Percentiles rank a stretch among this genome's conserved stretches.
Evolutionary conservation across 1,140 invertebrate species (phyloP).

Genomic region (Euwallacea fornicatus): DNA sequence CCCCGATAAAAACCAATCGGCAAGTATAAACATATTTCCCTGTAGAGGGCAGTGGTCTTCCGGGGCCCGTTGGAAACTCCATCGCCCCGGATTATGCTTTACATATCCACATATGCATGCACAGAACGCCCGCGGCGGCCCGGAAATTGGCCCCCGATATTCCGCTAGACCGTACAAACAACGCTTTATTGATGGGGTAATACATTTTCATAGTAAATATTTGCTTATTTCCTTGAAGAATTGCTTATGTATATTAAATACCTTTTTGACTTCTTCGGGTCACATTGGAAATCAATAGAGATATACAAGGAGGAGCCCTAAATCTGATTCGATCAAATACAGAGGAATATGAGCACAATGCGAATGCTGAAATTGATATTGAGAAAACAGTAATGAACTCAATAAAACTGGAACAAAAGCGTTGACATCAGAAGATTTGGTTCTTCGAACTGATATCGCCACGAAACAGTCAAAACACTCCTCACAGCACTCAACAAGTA

Average conservation of each 20-base stretch:
- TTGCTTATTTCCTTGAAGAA: constrained; percentile 21
- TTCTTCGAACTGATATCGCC: too few species aligned
- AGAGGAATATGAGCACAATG: too few species aligned
- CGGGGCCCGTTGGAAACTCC: constrained; percentile 20
- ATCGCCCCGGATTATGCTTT: constrained; percentile 23
- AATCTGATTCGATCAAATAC: too few species aligned
- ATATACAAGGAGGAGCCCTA: too few species aligned
- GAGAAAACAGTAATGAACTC: too few species aligned
- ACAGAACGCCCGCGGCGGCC: constrained; percentile 1
- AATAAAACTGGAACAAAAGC: too few species aligned
- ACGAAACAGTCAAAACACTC: too few species aligned
- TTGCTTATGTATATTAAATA: constrained; percentile 5
- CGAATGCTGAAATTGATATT: too few species aligned
- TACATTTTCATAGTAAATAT: constrained; percentile 29
- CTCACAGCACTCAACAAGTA: too few species aligned
- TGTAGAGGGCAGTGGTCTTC: constrained; percentile 16
- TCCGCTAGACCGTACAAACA: constrained; percentile 29
- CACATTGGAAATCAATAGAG: too few species aligned
- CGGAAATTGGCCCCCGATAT: constrained; percentile 26
- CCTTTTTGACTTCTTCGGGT: too few species aligned
- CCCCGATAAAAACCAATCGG: constrained; percentile 15
- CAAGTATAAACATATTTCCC: constrained; percentile 17
- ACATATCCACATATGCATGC: constrained; percentile 20
- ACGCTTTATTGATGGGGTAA: constrained; percentile 24
- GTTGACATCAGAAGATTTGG: too few species aligned